These are phyloP conservation scores for Galbula dea DNA, from an alignment of 2,113 vertebrate species.

Conservation along the genomic window DNA sequence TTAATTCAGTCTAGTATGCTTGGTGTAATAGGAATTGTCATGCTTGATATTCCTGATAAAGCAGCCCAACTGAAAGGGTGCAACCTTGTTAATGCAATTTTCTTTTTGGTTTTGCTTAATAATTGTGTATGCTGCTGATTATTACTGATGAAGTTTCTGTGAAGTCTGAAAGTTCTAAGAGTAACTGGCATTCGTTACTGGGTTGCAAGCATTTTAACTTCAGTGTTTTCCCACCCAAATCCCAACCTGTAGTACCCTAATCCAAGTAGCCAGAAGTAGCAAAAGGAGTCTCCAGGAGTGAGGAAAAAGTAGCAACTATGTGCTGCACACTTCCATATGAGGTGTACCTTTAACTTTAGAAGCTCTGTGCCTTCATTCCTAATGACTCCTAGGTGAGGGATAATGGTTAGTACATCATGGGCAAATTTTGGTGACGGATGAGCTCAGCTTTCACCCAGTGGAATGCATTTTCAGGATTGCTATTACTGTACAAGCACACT, in stretches of 20 bases:
- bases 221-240: background rate
- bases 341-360: background rate
- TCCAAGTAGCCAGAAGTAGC: background rate
- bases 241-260: background rate
- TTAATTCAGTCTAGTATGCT: background rate
- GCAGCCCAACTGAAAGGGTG: background rate
- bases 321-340: background rate
- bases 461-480: background rate
- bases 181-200: background rate
- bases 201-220: background rate
- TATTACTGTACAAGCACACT: background rate
- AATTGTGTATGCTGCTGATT: background rate
- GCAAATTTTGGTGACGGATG: background rate
- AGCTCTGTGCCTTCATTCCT: background rate
- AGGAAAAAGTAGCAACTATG: background rate
- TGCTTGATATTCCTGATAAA: background rate
- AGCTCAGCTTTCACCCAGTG: background rate
- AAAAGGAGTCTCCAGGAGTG: background rate
- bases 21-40: background rate
- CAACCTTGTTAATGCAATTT: background rate
- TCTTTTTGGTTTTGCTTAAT: background rate
- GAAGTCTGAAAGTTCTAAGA: background rate
- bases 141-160: background rate
- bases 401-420: background rate
- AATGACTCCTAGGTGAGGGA: background rate